phyloP scores from a whole-genome alignment of 1,140 invertebrate genomes.

The Pachypsylla venusta region DNA sequence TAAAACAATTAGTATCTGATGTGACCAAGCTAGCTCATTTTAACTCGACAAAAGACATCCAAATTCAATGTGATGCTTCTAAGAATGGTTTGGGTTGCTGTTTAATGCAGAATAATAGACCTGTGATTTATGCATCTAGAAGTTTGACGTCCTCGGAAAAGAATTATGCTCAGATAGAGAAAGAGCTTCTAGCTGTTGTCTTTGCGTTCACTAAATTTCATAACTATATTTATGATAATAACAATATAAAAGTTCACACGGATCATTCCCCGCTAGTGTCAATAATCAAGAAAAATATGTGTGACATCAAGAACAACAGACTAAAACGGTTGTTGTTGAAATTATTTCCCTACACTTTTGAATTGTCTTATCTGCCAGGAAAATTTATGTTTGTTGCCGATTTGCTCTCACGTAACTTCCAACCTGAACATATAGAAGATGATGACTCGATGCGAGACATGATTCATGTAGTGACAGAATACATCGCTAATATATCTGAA shows the following conservation, averaged over 20 bases:
- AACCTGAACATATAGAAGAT: conserved; percentile 13
- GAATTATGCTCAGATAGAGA: conserved; percentile 18
- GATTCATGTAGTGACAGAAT: neutral
- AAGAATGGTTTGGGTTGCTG: too few species aligned
- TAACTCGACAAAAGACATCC: too few species aligned
- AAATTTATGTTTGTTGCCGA: conserved; percentile 26
- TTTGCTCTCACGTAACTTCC: conserved; percentile 20
- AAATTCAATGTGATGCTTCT: too few species aligned
- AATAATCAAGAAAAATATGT: conserved; percentile 16
- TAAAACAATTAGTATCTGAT: conserved; percentile 27
- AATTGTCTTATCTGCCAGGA: conserved; percentile 24
- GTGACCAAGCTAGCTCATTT: conserved; percentile 25
- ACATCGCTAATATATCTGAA: neutral
- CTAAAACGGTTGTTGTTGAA: conserved; percentile 27
- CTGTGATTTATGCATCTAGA: conserved; percentile 27
- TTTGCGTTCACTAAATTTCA: conserved; percentile 26
- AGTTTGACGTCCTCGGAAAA: conserved; percentile 26
- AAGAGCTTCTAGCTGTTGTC: conserved; percentile 23
- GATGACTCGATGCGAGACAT: neutral
- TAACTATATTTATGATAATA: conserved; percentile 26
- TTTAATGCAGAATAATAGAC: conserved; percentile 27
- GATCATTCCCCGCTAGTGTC: conserved; percentile 26
- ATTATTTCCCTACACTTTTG: conserved; percentile 25
- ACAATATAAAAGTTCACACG: conserved; percentile 20
- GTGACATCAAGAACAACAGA: conserved; percentile 21